phyloP scores from a whole-genome alignment of 2,888 invertebrate species.

The Dynastes grantii region DNA sequence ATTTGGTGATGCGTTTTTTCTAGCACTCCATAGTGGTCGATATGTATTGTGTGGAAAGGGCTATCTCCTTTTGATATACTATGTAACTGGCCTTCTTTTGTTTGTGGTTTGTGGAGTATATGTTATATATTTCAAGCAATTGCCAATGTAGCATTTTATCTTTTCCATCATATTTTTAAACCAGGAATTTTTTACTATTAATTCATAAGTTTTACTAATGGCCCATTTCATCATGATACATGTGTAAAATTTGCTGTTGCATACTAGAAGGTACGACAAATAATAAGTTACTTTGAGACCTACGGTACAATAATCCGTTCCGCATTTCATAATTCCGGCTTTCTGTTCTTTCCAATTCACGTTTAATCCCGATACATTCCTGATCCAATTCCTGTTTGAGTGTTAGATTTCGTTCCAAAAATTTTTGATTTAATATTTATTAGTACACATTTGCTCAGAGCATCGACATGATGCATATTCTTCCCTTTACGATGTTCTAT shows the following conservation, averaged over 20 bases:
- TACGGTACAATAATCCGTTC: not conserved
- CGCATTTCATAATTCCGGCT: not conserved
- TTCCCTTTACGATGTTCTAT: slow-evolving; percentile 20
- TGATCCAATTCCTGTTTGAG: not conserved
- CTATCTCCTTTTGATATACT: not conserved
- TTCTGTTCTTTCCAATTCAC: not conserved
- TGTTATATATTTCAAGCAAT: too few relatives aligned
- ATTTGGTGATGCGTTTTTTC: not conserved
- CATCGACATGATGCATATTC: slow-evolving; percentile 14
- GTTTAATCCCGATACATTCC: not conserved
- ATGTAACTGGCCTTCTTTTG: not conserved
- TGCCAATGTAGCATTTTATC: too few relatives aligned
- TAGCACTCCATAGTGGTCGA: not conserved
- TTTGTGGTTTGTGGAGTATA: too few relatives aligned
- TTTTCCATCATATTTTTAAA: too few relatives aligned
- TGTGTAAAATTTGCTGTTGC: too few relatives aligned
- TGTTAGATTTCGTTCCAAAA: not conserved
- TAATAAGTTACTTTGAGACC: not conserved
- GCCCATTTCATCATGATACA: too few relatives aligned
- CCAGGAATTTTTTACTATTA: too few relatives aligned
- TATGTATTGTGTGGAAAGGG: not conserved
- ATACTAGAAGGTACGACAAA: not conserved
- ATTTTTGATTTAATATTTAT: not conserved
- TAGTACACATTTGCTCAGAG: slow-evolving; percentile 12
- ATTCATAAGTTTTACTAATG: too few relatives aligned